A percentile compares a stretch with the other conserved stretches of the same genome.
Evolutionary conservation across 2,888 invertebrate species (phyloP).

Genomic region (Myopa tessellatipennis): DNA sequence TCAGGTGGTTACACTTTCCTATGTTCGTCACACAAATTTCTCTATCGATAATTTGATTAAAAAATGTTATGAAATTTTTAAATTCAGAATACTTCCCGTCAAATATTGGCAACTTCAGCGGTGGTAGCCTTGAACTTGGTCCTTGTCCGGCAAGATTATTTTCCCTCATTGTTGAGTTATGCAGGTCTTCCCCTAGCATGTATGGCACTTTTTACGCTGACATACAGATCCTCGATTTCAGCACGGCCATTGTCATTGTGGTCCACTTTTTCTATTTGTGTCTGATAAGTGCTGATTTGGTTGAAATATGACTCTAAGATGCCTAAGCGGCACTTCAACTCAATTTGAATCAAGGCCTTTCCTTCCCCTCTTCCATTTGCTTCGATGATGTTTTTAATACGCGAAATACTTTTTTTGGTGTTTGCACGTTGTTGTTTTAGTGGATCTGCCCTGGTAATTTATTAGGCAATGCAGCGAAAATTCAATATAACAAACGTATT

Average conservation of each 20-base stretch:
- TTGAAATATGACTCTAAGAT: constrained; percentile 14
- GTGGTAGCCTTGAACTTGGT: constrained; percentile 23
- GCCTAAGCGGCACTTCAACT: constrained; percentile 18
- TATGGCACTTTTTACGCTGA: constrained; percentile 11
- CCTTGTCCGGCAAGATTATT: neutral
- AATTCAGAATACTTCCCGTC: constrained; percentile 33
- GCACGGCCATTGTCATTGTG: constrained; percentile 5
- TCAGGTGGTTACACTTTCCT: constrained; percentile 19
- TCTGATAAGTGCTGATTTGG: neutral
- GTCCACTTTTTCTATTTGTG: constrained; percentile 17
- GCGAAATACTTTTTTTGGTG: neutral
- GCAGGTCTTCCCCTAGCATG: constrained; percentile 6
- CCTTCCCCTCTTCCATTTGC: constrained; percentile 9
- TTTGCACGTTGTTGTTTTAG: neutral
- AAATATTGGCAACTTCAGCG: constrained; percentile 26
- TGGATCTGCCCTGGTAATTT: neutral
- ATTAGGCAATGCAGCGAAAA: neutral
- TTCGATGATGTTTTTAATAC: neutral
- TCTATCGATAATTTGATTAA: constrained; percentile 33
- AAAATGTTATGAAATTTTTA: constrained; percentile 30
- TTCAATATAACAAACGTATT: too few species aligned
- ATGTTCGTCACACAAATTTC: constrained; percentile 28
- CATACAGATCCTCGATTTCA: constrained; percentile 23
- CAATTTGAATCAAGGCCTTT: neutral
- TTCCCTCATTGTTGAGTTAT: neutral